These are phyloP conservation scores for Gymnoscopelus microlampas DNA, from an alignment of 2,797 vertebrate species.

Conservation along the genomic window DNA sequence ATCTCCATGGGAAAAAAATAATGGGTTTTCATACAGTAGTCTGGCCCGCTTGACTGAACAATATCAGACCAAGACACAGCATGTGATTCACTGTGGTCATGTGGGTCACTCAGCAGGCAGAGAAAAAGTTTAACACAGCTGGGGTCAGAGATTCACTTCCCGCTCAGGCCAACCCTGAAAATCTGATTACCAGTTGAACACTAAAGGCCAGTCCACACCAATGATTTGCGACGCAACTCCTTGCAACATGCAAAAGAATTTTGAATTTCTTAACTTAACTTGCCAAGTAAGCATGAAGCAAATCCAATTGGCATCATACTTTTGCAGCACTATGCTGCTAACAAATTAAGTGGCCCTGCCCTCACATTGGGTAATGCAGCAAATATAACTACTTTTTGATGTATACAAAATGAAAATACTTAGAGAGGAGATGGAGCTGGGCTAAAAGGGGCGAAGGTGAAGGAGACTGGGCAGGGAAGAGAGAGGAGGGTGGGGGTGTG, in stretches of 20 bases:
- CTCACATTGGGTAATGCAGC: slow-evolving; percentile 36
- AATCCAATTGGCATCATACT: slow-evolving; percentile 31
- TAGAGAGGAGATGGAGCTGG: slow-evolving; percentile 36
- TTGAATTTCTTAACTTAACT: background rate
- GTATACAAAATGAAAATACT: slow-evolving; percentile 65
- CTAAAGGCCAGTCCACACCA: no score
- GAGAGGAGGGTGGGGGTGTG: slow-evolving; percentile 45
- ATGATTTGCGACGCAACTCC: no score
- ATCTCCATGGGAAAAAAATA: no score
- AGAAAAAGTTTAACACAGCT: no score
- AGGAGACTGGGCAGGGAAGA: slow-evolving; percentile 25
- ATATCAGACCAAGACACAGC: background rate
- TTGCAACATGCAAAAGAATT: background rate
- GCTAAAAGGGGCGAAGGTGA: slow-evolving; percentile 42
- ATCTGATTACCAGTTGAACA: no score
- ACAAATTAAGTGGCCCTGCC: slow-evolving; percentile 25
- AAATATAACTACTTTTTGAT: slow-evolving; percentile 56
- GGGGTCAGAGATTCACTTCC: no score
- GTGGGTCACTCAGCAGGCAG: background rate
- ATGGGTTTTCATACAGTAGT: no score
- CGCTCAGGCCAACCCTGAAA: no score
- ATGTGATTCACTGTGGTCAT: background rate
- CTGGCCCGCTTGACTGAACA: slow-evolving; percentile 10
- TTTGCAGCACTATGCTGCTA: slow-evolving; percentile 33
- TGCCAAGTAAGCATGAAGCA: slow-evolving; percentile 14